Conservation (phyloP, 1,140 invertebrate genomes). For the Papilio polytes region DNA sequence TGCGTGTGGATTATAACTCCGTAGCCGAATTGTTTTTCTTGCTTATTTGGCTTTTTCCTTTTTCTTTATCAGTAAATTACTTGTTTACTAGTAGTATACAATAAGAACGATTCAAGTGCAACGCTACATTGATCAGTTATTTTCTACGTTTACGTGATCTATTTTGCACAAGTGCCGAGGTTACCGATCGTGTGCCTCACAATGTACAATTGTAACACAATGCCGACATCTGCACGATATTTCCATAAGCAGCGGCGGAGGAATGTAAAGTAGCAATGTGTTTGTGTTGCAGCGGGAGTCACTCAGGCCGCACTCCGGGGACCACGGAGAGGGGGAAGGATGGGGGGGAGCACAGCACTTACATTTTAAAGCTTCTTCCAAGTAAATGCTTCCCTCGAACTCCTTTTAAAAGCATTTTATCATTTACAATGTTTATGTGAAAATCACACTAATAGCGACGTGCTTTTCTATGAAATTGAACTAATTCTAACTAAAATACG, state of each 20-base stretch:
- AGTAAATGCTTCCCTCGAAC: not conserved
- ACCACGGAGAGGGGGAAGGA: not conserved
- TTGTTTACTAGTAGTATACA: not conserved
- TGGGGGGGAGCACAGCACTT: not conserved
- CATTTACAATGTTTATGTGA: not conserved
- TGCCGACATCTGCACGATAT: not conserved
- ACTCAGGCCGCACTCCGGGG: not conserved
- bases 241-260: not conserved
- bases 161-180: not conserved
- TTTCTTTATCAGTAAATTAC: not conserved
- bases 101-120: too few relatives aligned
- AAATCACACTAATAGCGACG: not conserved
- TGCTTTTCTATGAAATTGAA: not conserved
- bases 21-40: not conserved
- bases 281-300: not conserved
- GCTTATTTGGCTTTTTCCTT: not conserved
- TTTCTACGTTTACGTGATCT: not conserved
- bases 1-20: not conserved
- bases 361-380: constrained; percentile 15
- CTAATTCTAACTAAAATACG: too few relatives aligned
- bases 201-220: not conserved
- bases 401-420: not conserved
- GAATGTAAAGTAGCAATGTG: not conserved
- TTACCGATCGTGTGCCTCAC: not conserved
- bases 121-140: not conserved